These are phyloP conservation scores for Hirtodrosophila trivittata DNA, from an alignment of 2,888 invertebrate species.

Conservation along the genomic window DNA sequence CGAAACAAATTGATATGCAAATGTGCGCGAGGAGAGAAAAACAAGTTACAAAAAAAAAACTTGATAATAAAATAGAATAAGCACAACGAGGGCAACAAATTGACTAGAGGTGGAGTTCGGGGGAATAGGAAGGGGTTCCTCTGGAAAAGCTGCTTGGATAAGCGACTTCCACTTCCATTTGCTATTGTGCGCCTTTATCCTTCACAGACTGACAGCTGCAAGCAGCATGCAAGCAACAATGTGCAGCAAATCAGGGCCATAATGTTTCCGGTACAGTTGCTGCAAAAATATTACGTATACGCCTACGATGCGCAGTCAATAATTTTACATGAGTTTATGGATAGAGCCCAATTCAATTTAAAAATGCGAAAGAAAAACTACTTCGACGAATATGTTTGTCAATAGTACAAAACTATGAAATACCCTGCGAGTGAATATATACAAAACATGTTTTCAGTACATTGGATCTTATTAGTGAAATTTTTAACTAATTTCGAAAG, in stretches of 20 bases:
- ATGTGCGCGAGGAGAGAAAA: conserved; percentile 38
- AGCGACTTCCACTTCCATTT: conserved; percentile 56
- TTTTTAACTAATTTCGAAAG: no score
- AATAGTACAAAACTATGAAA: neutral
- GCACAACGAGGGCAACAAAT: conserved; percentile 37
- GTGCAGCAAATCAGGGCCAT: conserved; percentile 57
- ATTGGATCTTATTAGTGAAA: no score
- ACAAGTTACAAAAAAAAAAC: conserved; percentile 8
- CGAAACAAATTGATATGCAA: conserved; percentile 76
- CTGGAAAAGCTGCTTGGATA: conserved; percentile 52
- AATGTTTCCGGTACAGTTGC: conserved; percentile 57
- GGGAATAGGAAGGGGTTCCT: neutral
- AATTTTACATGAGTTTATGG: conserved; percentile 57
- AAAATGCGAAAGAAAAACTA: conserved; percentile 15
- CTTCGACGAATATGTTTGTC: neutral
- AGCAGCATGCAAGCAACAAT: conserved; percentile 9
- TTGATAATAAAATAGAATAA: conserved; percentile 53
- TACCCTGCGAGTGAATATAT: conserved; percentile 2
- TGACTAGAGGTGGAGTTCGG: neutral
- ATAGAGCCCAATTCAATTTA: conserved; percentile 56
- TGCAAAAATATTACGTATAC: conserved; percentile 56
- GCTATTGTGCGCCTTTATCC: conserved; percentile 46
- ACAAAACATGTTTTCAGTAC: no score
- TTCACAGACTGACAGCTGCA: conserved; percentile 60
- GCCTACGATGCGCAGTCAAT: conserved; percentile 61